Percentiles rank a stretch among this genome's conserved stretches.
These are phyloP conservation scores for Pituophis catenifer DNA, from an alignment of 2,113 vertebrate genomes.

Conservation along the genomic window DNA sequence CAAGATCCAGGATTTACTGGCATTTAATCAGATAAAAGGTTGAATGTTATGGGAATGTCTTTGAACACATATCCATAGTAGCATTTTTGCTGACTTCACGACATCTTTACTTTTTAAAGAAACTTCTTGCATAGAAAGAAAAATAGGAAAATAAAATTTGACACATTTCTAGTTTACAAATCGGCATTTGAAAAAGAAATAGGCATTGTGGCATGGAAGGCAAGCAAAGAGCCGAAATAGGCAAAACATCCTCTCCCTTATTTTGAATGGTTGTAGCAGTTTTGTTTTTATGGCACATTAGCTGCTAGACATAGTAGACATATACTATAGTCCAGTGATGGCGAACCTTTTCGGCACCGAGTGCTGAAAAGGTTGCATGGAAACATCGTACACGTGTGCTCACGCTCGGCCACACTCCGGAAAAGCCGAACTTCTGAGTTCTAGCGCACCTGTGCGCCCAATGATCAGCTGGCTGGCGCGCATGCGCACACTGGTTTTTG, in stretches of 20 bases:
- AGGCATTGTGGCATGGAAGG: background rate
- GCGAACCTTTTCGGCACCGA: too few species aligned
- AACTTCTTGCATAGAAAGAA: constrained; percentile 59
- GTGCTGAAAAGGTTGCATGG: too few species aligned
- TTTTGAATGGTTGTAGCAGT: constrained; percentile 19
- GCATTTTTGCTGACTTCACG: constrained; percentile 47
- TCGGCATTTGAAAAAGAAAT: constrained; percentile 43
- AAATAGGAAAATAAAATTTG: constrained; percentile 58
- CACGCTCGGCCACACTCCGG: too few species aligned
- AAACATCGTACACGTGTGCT: too few species aligned
- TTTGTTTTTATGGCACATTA: constrained; percentile 57
- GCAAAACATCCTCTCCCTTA: background rate
- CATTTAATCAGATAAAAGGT: constrained; percentile 65
- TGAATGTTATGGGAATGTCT: constrained; percentile 61
- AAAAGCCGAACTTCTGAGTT: too few species aligned
- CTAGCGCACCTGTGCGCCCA: too few species aligned
- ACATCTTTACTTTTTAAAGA: constrained; percentile 67
- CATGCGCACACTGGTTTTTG: too few species aligned
- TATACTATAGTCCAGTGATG: background rate
- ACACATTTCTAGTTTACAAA: constrained; percentile 43
- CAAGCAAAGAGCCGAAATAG: background rate
- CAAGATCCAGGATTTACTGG: constrained; percentile 68
- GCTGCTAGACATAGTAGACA: background rate
- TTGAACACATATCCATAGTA: constrained; percentile 40
- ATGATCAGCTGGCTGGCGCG: too few species aligned